phyloP scores from a whole-genome alignment of 2,797 vertebrate genomes.

The Iguana delicatissima region DNA sequence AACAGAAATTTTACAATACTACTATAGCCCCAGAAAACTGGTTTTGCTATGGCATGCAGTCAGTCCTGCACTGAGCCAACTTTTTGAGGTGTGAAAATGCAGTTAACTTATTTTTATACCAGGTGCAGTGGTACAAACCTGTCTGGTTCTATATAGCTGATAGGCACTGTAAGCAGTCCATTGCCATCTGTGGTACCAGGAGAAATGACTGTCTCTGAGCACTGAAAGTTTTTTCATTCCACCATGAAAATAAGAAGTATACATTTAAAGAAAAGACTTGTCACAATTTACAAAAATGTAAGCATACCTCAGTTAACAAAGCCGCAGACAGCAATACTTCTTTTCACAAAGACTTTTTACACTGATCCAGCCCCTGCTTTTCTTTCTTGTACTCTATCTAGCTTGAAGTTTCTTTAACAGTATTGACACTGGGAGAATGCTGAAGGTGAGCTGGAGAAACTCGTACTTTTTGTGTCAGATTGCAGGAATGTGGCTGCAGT shows the following conservation, averaged over 20 bases:
- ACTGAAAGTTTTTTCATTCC: neutral
- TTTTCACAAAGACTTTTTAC: too few species aligned
- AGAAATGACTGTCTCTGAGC: neutral
- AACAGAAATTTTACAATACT: slow-evolving; percentile 3
- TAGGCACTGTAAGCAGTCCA: neutral
- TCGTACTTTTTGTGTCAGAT: too few species aligned
- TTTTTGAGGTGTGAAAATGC: slow-evolving; percentile 3
- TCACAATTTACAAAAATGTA: neutral
- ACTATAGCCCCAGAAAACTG: neutral
- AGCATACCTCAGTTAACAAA: too few species aligned
- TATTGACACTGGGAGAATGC: too few species aligned
- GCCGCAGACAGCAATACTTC: too few species aligned
- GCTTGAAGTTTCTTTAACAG: too few species aligned
- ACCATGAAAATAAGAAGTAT: neutral
- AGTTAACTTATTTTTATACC: slow-evolving; percentile 17
- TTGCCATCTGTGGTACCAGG: neutral
- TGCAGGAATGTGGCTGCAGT: too few species aligned
- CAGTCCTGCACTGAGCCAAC: neutral
- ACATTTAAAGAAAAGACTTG: neutral
- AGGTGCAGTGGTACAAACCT: neutral
- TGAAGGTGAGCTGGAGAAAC: too few species aligned
- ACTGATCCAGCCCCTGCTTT: too few species aligned
- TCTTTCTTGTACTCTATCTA: too few species aligned
- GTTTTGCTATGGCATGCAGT: neutral
- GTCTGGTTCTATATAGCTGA: neutral